These are phyloP conservation scores for Steinernema carpocapsae DNA, from an alignment of 2,888 invertebrate species.

Conservation along the genomic window DNA sequence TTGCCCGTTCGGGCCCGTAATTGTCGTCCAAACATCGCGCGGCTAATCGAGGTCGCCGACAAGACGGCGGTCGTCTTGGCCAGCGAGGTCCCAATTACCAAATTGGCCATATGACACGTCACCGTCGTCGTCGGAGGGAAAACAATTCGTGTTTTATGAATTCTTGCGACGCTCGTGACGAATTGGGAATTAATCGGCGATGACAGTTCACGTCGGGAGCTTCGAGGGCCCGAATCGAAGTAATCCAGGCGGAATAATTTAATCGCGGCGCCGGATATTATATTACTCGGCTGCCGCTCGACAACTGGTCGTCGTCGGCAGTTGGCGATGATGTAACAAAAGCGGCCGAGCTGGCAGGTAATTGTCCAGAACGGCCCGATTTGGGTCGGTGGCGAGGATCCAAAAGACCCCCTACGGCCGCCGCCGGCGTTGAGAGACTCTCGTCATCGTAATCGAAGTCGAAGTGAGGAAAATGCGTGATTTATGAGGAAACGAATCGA, in stretches of 20 bases:
- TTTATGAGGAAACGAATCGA: conserved; percentile 29
- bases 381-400: conserved; percentile 8
- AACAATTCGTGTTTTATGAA: conserved; percentile 26
- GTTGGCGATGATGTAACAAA: conserved; percentile 32
- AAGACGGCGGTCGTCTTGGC: conserved; percentile 17
- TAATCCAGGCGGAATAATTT: conserved; percentile 24
- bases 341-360: not conserved
- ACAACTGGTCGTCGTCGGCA: conserved; percentile 28
- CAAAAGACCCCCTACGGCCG: not conserved
- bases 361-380: conserved; percentile 26
- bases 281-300: not conserved
- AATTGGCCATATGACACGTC: conserved; percentile 34
- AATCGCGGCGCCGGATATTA: conserved; percentile 31
- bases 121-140: not conserved
- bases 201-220: conserved; percentile 4
- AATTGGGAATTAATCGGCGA: conserved; percentile 14
- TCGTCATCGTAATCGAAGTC: conserved; percentile 34
- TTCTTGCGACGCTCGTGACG: conserved; percentile 13
- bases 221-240: not conserved
- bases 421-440: conserved; percentile 15
- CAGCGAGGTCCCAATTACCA: conserved; percentile 20
- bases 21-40: conserved; percentile 26
- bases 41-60: conserved; percentile 31
- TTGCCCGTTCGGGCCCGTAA: conserved; percentile 13
- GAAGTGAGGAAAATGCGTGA: conserved; percentile 34